These are phyloP conservation scores for Melanocharis versteri DNA, from an alignment of 2,113 vertebrate species.

Conservation along the genomic window DNA sequence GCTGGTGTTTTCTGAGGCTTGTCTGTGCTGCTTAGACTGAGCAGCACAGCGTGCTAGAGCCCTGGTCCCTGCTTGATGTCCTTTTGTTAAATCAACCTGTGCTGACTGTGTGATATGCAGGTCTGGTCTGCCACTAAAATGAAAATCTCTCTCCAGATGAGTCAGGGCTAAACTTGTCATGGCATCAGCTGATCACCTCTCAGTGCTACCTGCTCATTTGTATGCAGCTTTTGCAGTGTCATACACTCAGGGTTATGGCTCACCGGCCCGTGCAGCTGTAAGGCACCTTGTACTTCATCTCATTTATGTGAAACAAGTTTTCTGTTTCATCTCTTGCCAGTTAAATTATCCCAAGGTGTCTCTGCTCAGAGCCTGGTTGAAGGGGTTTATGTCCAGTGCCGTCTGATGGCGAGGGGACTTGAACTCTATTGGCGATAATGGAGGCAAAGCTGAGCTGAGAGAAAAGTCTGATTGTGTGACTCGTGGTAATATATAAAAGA, in stretches of 20 bases:
- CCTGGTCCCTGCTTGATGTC: background rate
- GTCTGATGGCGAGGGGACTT: background rate
- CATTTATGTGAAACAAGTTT: background rate
- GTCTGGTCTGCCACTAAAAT: background rate
- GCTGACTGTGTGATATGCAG: background rate
- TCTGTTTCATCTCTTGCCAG: background rate
- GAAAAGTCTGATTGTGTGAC: background rate
- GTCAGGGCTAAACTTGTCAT: constrained; percentile 21
- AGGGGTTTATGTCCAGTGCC: background rate
- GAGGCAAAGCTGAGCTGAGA: background rate
- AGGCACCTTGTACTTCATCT: background rate
- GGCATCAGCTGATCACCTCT: background rate
- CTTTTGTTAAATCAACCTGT: background rate
- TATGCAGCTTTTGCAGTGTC: background rate
- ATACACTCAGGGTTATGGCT: background rate
- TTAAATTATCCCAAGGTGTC: background rate
- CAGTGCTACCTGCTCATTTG: constrained; percentile 29
- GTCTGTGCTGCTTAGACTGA: background rate
- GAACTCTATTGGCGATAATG: accelerated
- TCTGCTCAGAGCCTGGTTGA: background rate
- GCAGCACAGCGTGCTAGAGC: background rate
- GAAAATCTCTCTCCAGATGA: constrained; percentile 5
- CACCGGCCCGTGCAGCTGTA: background rate
- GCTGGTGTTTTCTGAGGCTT: background rate
- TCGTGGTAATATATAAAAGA: background rate